These are phyloP conservation scores for Beris morrisii DNA, from an alignment of 2,888 invertebrate genomes.

Conservation along the genomic window DNA sequence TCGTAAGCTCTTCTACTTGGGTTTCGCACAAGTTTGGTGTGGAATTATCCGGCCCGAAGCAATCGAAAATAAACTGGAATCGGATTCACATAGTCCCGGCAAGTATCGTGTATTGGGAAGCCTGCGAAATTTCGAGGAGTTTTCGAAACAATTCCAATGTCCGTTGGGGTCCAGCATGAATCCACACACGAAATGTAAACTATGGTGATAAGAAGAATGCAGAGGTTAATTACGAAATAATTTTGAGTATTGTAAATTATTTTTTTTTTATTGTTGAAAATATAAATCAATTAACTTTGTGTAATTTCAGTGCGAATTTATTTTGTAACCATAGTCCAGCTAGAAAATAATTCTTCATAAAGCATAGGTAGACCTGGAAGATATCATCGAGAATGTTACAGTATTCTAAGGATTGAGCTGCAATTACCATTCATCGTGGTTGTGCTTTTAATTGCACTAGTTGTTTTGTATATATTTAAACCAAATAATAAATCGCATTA, in stretches of 20 bases:
- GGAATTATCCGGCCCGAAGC: slow-evolving; percentile 40
- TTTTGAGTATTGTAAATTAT: too few species aligned
- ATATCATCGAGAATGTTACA: too few species aligned
- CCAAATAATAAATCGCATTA: too few species aligned
- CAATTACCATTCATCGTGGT: too few species aligned
- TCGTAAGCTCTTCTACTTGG: slow-evolving; percentile 42
- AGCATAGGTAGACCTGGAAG: too few species aligned
- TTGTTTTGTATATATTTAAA: too few species aligned
- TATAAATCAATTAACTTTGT: too few species aligned
- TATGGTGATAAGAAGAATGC: slow-evolving; percentile 18
- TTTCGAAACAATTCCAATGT: slow-evolving; percentile 40
- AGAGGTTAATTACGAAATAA: background rate
- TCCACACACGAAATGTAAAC: slow-evolving; percentile 20
- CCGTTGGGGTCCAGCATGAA: slow-evolving; percentile 36
- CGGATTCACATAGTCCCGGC: slow-evolving; percentile 41
- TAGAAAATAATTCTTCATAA: too few species aligned
- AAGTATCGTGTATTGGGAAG: slow-evolving; percentile 41
- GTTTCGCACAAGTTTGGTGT: slow-evolving; percentile 43
- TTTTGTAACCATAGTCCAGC: background rate
- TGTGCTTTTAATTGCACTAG: too few species aligned
- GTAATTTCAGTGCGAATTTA: background rate
- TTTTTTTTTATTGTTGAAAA: too few species aligned
- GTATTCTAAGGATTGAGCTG: too few species aligned
- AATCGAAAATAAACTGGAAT: slow-evolving; percentile 39
- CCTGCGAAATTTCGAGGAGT: slow-evolving; percentile 41